Evolutionary conservation across 2,797 vertebrate genomes (phyloP).

Genomic region (Bovichtus diacanthus): DNA sequence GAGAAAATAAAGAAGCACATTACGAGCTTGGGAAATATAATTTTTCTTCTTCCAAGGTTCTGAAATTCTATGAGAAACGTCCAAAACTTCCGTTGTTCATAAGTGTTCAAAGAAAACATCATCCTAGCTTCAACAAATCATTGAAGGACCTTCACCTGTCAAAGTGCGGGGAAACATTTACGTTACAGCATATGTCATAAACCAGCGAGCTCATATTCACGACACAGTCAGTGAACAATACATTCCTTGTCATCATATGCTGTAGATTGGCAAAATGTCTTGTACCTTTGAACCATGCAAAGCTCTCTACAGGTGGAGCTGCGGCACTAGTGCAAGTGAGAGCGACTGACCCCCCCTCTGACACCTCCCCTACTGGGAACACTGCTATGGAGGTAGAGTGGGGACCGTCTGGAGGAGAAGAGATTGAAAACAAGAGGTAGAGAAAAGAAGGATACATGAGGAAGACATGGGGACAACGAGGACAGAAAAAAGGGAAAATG

Average conservation of each 20-base stretch:
- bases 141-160: neutral
- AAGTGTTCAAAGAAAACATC: neutral
- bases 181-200: neutral
- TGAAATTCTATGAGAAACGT: neutral
- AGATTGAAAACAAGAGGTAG: neutral
- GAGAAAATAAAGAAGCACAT: constrained; percentile 8
- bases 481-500: neutral
- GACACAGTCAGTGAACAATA: neutral
- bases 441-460: neutral
- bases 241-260: neutral
- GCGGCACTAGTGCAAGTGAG: constrained; percentile 84
- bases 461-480: neutral
- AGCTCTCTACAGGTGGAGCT: constrained; percentile 85
- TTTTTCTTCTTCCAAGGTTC: neutral
- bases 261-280: neutral
- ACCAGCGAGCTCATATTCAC: neutral
- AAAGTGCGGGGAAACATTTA: neutral
- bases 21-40: neutral
- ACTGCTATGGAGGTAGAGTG: constrained; percentile 75
- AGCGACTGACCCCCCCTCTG: constrained; percentile 78
- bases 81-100: neutral
- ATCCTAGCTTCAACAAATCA: neutral
- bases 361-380: constrained; percentile 66
- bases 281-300: constrained; percentile 85
- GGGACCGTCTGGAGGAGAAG: constrained; percentile 73